Evolutionary conservation across 2,888 invertebrate species (phyloP), one percentile per base, ranked within the genome.

Genomic region (Malachius bipustulatus): DNA sequence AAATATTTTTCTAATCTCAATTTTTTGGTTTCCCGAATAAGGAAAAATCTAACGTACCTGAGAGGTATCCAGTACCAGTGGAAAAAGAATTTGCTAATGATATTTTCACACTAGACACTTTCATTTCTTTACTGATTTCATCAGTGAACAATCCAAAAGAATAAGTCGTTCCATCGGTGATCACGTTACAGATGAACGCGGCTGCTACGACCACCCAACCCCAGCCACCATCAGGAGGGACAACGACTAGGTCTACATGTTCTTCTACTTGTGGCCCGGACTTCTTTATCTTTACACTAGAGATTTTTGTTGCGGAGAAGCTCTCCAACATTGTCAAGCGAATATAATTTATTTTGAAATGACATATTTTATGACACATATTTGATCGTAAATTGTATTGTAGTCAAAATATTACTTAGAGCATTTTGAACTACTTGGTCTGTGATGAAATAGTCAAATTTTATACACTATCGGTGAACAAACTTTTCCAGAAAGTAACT

Each of bases 181-280:
- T 58, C 30, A 74, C 60, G 50, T 72, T 70, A 41, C 63, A 63
- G 44, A 70, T 42, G 49, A 76, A 70, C 2, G 72, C 65, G 1
- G 66, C 64, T 1, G 57, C 40, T 2, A 74, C 71, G 14, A 76
- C 64, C 4, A 70, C 55, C 73, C 73, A 74, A 2, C 73, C 73
- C 67, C 71, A 75, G 2, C 74, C 75, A 15, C 75, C 73, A 50
- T 73, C 73, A 0, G 71, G 72, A 4, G 71, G 64, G 26, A 62
- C 42, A n/a, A 54, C 45, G 4, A 60, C 43, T 9, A 47, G 33
- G n/a, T 49, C 47, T 26, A 50, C 51, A n/a, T 41, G 38, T 14
- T 40, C 8, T 31, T 50, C 47, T 3, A 36, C 39, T 26, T 31
- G 37, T 4, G 14, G 12, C n/a, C n/a, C n/a, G 11, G 32, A 16